Evolutionary conservation across 2,888 invertebrate species (phyloP).

Genomic region (Platypus cylindrus): DNA sequence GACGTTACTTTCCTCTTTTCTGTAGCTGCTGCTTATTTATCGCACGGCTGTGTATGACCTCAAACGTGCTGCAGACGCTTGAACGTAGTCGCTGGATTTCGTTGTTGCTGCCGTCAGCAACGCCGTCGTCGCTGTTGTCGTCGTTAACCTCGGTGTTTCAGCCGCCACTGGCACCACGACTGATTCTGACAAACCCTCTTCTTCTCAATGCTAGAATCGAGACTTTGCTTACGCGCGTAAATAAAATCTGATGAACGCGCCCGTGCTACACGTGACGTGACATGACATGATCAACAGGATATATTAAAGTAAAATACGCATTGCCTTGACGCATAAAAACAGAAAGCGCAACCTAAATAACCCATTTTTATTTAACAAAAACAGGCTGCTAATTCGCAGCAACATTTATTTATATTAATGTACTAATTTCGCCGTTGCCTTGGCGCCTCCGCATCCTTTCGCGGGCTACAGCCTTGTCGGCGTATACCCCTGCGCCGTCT

Average conservation of each 20-base stretch:
- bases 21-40: slow-evolving; percentile 33
- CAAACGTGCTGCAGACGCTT: slow-evolving; percentile 27
- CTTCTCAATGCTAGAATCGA: too few relatives aligned
- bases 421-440: slow-evolving; percentile 30
- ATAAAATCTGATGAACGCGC: slow-evolving; percentile 10
- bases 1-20: slow-evolving; percentile 29
- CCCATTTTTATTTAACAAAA: too few relatives aligned
- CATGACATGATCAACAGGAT: slow-evolving; percentile 33
- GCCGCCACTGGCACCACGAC: too few relatives aligned
- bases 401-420: slow-evolving; percentile 20
- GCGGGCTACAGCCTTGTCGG: slow-evolving; percentile 43
- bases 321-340: slow-evolving; percentile 27
- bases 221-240: slow-evolving; percentile 12
- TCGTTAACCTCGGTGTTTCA: too few relatives aligned
- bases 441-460: slow-evolving; percentile 36
- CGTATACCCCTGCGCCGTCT: slow-evolving; percentile 43
- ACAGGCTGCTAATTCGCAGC: slow-evolving; percentile 11
- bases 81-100: slow-evolving; percentile 6
- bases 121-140: slow-evolving; percentile 11
- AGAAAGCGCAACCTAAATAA: too few relatives aligned
- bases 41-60: slow-evolving; percentile 34
- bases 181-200: too few relatives aligned
- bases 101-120: slow-evolving; percentile 5
- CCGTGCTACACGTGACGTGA: slow-evolving; percentile 25
- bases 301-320: slow-evolving; percentile 26